phyloP scores from a whole-genome alignment of 2,113 vertebrate genomes.

The Leucopsar rothschildi region DNA sequence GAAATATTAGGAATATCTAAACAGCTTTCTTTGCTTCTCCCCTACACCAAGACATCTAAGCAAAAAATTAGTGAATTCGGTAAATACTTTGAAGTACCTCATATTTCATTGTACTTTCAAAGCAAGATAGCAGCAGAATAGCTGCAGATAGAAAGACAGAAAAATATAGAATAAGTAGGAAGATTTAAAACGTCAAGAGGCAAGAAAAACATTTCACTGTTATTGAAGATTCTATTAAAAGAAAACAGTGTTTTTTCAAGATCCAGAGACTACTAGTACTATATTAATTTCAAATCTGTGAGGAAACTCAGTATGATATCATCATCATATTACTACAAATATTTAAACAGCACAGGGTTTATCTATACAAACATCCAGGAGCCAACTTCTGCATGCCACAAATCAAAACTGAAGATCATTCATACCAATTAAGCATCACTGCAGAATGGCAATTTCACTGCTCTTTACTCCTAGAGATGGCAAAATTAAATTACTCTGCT shows the following conservation, averaged over 20 bases:
- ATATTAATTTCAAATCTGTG: fast-evolving
- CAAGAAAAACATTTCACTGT: neutral
- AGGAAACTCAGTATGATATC: neutral
- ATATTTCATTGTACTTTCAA: neutral
- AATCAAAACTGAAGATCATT: neutral
- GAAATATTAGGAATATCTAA: neutral
- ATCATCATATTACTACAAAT: neutral
- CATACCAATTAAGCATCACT: neutral
- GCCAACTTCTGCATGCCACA: neutral
- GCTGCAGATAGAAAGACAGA: neutral
- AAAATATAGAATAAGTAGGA: neutral
- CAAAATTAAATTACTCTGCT: neutral
- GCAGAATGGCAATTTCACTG: neutral
- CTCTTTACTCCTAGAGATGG: neutral
- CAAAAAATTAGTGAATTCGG: neutral
- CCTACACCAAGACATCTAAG: neutral
- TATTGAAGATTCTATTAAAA: neutral
- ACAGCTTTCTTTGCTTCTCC: neutral
- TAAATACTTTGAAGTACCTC: neutral
- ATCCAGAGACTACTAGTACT: neutral
- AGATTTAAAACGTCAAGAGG: neutral
- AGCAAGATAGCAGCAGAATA: neutral
- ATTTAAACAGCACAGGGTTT: neutral
- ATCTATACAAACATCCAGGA: neutral
- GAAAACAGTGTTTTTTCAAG: neutral